phyloP scores from a whole-genome alignment of 30 jellyfish, hydroid and myxozoan species.

The Catostylus mosaicus region DNA sequence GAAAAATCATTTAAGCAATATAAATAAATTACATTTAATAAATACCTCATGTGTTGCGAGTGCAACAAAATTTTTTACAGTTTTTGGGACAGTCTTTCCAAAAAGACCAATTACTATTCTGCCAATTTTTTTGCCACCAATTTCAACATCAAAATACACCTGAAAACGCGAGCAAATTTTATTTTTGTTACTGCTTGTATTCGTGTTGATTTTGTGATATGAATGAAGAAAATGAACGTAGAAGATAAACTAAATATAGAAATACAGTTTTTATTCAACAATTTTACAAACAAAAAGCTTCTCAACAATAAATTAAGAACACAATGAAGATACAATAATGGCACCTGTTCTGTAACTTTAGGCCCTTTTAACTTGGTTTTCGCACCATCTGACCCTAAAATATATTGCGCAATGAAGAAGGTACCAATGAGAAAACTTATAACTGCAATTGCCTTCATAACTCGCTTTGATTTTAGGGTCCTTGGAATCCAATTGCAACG shows the following conservation, averaged over 20 bases:
- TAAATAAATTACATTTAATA: background rate
- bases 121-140: slow-evolving; percentile 83
- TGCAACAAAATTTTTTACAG: slow-evolving; percentile 86
- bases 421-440: slow-evolving; percentile 29
- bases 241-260: background rate
- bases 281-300: background rate
- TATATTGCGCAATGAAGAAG: slow-evolving; percentile 14
- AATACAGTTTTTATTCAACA: background rate
- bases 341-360: slow-evolving; percentile 67
- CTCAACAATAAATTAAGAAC: background rate
- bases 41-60: slow-evolving; percentile 82
- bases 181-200: too few species aligned
- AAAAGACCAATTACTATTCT: slow-evolving; percentile 88
- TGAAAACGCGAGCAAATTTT: background rate
- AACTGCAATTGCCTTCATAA: slow-evolving; percentile 38
- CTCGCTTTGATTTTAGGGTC: slow-evolving; percentile 24
- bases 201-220: too few species aligned
- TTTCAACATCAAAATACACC: slow-evolving; percentile 79
- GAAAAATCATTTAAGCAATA: background rate
- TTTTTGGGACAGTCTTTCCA: slow-evolving; percentile 99
- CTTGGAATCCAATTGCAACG: slow-evolving; percentile 33
- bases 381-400: slow-evolving; percentile 49
- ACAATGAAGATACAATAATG: background rate
- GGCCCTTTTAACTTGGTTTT: slow-evolving; percentile 66
- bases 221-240: background rate